Percentiles rank a stretch among this genome's conserved stretches.
These are phyloP conservation scores for human DNA, from an alignment of 2,113 vertebrate genomes.

Conservation along the genomic window GRCh38 chr11:41416001-41416500, in stretches of 20 bases:
- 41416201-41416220: not conserved
- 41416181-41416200: not conserved
- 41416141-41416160: not conserved
- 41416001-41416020: fast-evolving
- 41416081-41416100: not conserved
- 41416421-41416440: not conserved
- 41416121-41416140: not conserved
- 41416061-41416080: not conserved
- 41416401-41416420: not conserved
- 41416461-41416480: not conserved
- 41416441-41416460: not conserved
- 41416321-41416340: not conserved
- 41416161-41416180: not conserved
- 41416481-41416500: not conserved
- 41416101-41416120: not conserved
- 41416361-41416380: not conserved
- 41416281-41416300: not conserved
- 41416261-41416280: not conserved
- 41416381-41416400: not conserved
- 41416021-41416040: not conserved
- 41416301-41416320: not conserved
- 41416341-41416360: not conserved
- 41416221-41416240: not conserved
- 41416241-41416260: not conserved
- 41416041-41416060: not conserved